A percentile compares a stretch with the other conserved stretches of the same genome.
Evolutionary conservation across 64 coral and sea anemone species (phyloP).

Genomic region (Hydrozoanthus tunicans): DNA sequence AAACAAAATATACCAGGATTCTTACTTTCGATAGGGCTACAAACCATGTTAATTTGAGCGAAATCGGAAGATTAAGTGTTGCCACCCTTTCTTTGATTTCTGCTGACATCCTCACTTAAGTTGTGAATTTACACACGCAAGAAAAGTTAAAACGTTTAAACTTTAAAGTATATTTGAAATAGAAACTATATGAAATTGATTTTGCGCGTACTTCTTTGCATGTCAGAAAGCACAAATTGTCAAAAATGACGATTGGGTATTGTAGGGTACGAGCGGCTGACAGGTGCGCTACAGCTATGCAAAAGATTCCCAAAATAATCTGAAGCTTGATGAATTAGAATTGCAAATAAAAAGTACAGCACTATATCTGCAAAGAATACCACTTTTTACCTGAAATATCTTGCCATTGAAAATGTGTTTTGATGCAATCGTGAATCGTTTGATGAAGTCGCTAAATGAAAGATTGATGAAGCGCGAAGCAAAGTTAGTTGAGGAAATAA

Average conservation of each 20-base stretch:
- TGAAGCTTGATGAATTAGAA: constrained; percentile 1
- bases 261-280: background rate
- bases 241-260: background rate
- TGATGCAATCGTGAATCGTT: constrained; percentile 7
- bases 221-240: background rate
- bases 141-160: too few species aligned
- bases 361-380: background rate
- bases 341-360: constrained; percentile 24
- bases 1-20: too few species aligned
- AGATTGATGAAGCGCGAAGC: constrained; percentile 72
- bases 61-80: too few species aligned
- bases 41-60: too few species aligned
- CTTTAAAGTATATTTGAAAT: too few species aligned
- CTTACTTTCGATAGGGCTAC: too few species aligned
- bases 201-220: too few species aligned
- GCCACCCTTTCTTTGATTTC: too few species aligned
- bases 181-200: too few species aligned
- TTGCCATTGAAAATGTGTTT: constrained; percentile 22
- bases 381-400: background rate
- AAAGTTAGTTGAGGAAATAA: constrained; percentile 55
- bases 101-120: too few species aligned
- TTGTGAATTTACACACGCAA: too few species aligned
- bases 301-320: background rate
- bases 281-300: background rate
- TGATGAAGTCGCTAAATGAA: constrained; percentile 74